Percentiles rank a stretch among this genome's conserved stretches.
Conservation (phyloP, 2,113 vertebrate genomes). For the Oncorhynchus keta region DNA sequence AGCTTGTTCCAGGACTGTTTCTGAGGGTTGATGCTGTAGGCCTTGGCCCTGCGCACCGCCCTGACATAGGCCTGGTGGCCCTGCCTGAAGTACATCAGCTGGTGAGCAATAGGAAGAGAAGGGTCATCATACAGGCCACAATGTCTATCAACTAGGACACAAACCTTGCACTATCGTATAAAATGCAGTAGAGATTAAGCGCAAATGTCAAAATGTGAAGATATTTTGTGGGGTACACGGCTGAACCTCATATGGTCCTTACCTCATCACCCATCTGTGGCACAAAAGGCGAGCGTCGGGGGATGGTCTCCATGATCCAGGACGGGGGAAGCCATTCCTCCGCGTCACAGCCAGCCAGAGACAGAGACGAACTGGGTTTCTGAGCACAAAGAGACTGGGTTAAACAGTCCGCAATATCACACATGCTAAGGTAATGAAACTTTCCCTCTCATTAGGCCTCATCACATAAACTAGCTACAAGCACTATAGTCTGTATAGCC, state of each 20-base stretch:
- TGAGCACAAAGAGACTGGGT: slow-evolving; percentile 39
- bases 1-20: slow-evolving; percentile 99
- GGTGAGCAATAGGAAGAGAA: slow-evolving; percentile 40
- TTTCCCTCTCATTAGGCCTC: too few species aligned
- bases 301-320: slow-evolving; percentile 94
- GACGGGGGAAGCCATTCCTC: slow-evolving; percentile 91
- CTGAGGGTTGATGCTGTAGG: slow-evolving; percentile 92
- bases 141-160: neutral
- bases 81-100: slow-evolving; percentile 97
- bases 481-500: too few species aligned
- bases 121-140: neutral
- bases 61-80: slow-evolving; percentile 97
- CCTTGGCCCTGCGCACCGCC: slow-evolving; percentile 91
- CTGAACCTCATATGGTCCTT: slow-evolving; percentile 20
- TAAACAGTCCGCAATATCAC: neutral
- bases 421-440: neutral
- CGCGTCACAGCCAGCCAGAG: slow-evolving; percentile 82
- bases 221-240: too few species aligned
- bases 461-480: too few species aligned
- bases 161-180: neutral
- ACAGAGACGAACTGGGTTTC: slow-evolving; percentile 84
- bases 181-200: neutral
- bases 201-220: too few species aligned
- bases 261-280: slow-evolving; percentile 99
- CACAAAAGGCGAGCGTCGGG: slow-evolving; percentile 91